Evolutionary conservation across 2,113 vertebrate genomes (phyloP), one percentile per base, ranked within the genome.

Genomic region (Chloropsis cyanopogon): DNA sequence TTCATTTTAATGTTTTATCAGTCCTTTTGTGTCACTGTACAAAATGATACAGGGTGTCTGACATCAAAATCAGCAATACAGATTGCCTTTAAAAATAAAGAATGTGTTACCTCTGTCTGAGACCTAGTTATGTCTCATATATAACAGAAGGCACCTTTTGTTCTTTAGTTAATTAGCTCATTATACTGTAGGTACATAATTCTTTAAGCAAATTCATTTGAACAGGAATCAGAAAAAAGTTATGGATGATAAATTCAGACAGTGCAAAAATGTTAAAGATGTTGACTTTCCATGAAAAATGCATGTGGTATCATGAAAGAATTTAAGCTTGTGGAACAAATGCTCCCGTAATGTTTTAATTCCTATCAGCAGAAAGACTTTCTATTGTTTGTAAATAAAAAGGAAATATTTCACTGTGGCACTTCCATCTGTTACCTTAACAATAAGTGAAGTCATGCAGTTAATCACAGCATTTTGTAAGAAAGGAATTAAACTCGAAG

Each of bases 331-430:
- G 71, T 88, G 88, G 76, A 96, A 90, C 81, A 81, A 93, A 65
- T 88, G 59, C 47, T 94, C 93, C 68, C 91, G 66, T 86, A 96
- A 96, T 86, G 63, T 97, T 97, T 97, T 97, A 95, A 96, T 96
- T 97, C 95, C 83, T 76, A 82, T 79, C 75, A 91, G 88, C 80
- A 93, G 84, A 97, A 97, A 95, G 89, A 79, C 76, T 82, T 69
- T 91, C 96, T 94, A 97, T 98, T 98, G 96, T 98, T 98, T 98
- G 97, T 98, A 98, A 98, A 98, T 96, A 98, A 96, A 97, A 97
- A 96, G 93, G 86, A 96, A 94, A 96, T 97, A 96, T 96, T 98
- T 98, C 96, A 98, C 66, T 96, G 93, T 97, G 96, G 92, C 97
- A 98, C 93, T 95, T 96, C 96, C 92, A 96, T 98, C 96, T 97